These are phyloP conservation scores for Botia almorhae DNA, from an alignment of 2,797 vertebrate species.

Conservation along the genomic window DNA sequence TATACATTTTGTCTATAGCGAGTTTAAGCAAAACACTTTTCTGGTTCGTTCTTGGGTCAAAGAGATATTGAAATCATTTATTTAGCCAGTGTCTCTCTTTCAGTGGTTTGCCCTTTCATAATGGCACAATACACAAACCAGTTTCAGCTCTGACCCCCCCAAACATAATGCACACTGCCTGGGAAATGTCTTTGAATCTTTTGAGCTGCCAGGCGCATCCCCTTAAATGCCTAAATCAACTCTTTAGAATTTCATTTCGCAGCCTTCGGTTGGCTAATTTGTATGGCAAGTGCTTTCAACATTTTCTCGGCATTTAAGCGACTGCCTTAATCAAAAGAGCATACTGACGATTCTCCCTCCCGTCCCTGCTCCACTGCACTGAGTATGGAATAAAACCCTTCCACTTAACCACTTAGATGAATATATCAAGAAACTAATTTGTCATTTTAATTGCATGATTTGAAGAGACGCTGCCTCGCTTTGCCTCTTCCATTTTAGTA, in stretches of 20 bases:
- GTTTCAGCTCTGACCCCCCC: constrained; percentile 70
- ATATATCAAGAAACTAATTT: constrained; percentile 99
- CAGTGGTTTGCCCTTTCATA: constrained; percentile 59
- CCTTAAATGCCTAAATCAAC: constrained; percentile 84
- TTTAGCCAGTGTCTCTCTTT: constrained; percentile 53
- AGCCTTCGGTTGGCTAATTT: constrained; percentile 84
- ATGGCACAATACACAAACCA: constrained; percentile 67
- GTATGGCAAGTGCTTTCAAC: constrained; percentile 84
- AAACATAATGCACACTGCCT: constrained; percentile 76
- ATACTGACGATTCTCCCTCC: constrained; percentile 78
- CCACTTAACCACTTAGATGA: constrained; percentile 99
- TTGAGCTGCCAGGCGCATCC: constrained; percentile 75
- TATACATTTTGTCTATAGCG: too few relatives aligned
- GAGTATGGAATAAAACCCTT: constrained; percentile 93
- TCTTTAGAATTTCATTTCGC: constrained; percentile 81
- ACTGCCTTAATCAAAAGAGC: constrained; percentile 84
- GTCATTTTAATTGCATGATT: constrained; percentile 99
- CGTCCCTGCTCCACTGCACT: constrained; percentile 85
- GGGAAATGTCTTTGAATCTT: constrained; percentile 77
- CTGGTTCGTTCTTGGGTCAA: constrained; percentile 55
- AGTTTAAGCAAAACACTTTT: neutral
- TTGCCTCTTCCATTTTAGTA: constrained; percentile 95
- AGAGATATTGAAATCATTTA: constrained; percentile 55
- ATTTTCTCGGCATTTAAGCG: constrained; percentile 80
- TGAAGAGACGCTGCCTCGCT: constrained; percentile 97